Evolutionary conservation across 2,888 invertebrate genomes (phyloP), one percentile per base, ranked within the genome.

Genomic region (Diarsia rubi): DNA sequence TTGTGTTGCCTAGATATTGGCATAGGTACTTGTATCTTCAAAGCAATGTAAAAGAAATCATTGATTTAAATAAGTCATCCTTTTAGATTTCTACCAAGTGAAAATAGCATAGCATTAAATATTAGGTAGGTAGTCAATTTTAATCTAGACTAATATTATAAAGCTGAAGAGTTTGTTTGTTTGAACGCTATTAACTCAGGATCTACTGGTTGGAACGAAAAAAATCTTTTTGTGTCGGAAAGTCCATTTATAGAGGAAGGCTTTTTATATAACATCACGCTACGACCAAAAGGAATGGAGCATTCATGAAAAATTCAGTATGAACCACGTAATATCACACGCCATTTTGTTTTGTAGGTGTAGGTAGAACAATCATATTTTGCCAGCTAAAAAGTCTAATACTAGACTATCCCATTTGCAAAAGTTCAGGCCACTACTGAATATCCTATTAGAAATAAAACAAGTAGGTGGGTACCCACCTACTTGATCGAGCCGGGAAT

Each of bases 21-120:
- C n/a, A 62, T 42, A n/a, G n/a, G n/a, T n/a, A 62, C 19, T 60
- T 71, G 45, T 54, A 21, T 27, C 45, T 57, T 57, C 45, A 57
- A 64, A 57, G 57, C 37, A 47, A 73, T 27, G n/a, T 52, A n/a
- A 54, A 19, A 45, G 1, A 57, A 64, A 59, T 57, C 3, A 16
- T 19, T 16, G 42, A 74, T 6, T 19, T 27, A 9, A 37, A 42
- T 3, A 12, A 42, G 12, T 4, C 16, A 45, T 69, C 8, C n/a
- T 27, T 68, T 16, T 21, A 9, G n/a, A 67, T 47, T 31, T 45
- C 21, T 12, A n/a, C 11, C 16, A 19, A 21, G 11, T n/a, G 8
- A n/a, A 21, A 27, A 27, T 44, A 27, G 3, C 19, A 0, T 24
- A 44, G 14, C 31, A 31, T n/a, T n/a, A n/a, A n/a, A n/a, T n/a